These are phyloP conservation scores for Embidobia sp. DNA, from an alignment of 2,888 invertebrate genomes.

Conservation along the genomic window DNA sequence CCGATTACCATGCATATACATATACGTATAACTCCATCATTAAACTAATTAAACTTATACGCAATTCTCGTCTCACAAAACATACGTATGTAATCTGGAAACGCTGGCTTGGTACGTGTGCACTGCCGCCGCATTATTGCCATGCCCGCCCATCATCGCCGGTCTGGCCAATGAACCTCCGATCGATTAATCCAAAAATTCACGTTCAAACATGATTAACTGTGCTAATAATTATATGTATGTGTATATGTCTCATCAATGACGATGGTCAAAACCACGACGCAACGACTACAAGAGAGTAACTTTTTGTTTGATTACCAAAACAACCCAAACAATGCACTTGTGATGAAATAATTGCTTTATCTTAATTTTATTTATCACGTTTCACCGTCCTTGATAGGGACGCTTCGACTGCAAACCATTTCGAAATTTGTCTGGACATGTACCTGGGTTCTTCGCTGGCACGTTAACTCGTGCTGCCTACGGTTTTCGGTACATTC, in stretches of 20 bases:
- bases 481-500: conserved; percentile 79
- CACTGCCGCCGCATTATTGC: conserved; percentile 77
- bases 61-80: conserved; percentile 19
- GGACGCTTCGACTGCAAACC: conserved; percentile 72
- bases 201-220: conserved; percentile 76
- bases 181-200: conserved; percentile 42
- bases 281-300: too few relatives aligned
- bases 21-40: conserved; percentile 64
- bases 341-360: conserved; percentile 63
- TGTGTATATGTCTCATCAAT: conserved; percentile 59
- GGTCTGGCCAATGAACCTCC: conserved; percentile 66
- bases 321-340: conserved; percentile 49
- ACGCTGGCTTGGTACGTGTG: conserved; percentile 77
- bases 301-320: not conserved
- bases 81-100: conserved; percentile 68
- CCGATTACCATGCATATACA: conserved; percentile 55
- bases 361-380: conserved; percentile 63
- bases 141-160: conserved; percentile 67
- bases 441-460: conserved; percentile 81
- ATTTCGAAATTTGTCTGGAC: conserved; percentile 75
- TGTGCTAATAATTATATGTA: conserved; percentile 53
- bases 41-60: conserved; percentile 8
- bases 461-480: conserved; percentile 77
- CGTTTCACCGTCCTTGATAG: conserved; percentile 70
- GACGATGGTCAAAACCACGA: conserved; percentile 61